Evolutionary conservation across 2,113 vertebrate genomes (phyloP).

Genomic region (Scomber japonicus): DNA sequence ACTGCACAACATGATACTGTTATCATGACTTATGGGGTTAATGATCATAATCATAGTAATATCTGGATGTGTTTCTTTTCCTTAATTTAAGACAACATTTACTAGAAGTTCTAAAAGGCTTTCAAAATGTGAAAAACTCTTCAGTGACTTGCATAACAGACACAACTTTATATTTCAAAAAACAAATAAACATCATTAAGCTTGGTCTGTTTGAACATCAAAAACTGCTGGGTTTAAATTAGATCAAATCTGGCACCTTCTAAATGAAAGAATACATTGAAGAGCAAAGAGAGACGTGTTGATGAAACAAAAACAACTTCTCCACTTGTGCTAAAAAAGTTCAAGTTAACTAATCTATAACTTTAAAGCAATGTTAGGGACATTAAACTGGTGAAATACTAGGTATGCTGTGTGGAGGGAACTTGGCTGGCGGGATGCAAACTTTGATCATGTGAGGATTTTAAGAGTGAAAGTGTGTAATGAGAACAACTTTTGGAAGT

Average conservation of each 20-base stretch:
- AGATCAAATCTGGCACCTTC: neutral
- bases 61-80: neutral
- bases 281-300: slow-evolving; percentile 13
- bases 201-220: neutral
- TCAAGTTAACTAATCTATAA: neutral
- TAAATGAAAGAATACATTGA: neutral
- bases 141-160: neutral
- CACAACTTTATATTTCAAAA: neutral
- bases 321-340: neutral
- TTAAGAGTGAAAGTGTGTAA: neutral
- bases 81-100: neutral
- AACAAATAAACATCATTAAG: neutral
- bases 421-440: neutral
- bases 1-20: neutral
- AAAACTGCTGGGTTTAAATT: neutral
- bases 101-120: neutral
- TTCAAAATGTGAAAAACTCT: neutral
- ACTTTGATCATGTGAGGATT: neutral
- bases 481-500: neutral
- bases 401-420: neutral
- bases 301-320: neutral
- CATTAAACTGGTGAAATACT: neutral
- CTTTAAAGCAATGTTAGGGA: neutral
- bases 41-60: too few species aligned
- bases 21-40: neutral